These are phyloP conservation scores for Embiotoca jacksoni DNA, from an alignment of 2,113 vertebrate genomes.

Conservation along the genomic window DNA sequence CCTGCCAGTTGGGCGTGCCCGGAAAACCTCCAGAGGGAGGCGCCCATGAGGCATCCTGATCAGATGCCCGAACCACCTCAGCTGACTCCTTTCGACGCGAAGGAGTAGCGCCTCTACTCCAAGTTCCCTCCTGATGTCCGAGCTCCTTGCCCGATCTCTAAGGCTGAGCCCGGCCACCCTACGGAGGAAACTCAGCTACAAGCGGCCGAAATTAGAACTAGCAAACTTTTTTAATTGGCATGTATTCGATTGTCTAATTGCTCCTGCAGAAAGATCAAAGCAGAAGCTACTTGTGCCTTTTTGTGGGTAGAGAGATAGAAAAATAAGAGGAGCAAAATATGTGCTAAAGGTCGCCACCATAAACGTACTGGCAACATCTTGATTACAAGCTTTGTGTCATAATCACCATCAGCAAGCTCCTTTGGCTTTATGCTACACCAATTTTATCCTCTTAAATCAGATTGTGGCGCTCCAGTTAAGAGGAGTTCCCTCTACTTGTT, in stretches of 20 bases:
- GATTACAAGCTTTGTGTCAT: constrained; percentile 43
- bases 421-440: constrained; percentile 27
- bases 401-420: constrained; percentile 22
- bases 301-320: neutral
- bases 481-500: constrained; percentile 27
- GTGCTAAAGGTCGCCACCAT: constrained; percentile 3
- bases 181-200: too few species aligned
- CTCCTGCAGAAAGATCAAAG: neutral
- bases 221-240: neutral
- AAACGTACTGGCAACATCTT: constrained; percentile 26
- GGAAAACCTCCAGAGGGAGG: too few species aligned
- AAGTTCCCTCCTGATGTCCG: too few species aligned
- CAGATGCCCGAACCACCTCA: too few species aligned
- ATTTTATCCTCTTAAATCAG: constrained; percentile 45
- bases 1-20: too few species aligned
- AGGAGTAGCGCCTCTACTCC: too few species aligned
- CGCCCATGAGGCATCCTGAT: too few species aligned
- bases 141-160: too few species aligned
- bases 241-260: neutral
- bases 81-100: too few species aligned
- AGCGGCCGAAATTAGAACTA: neutral
- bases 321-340: neutral
- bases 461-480: constrained; percentile 20
- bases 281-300: neutral
- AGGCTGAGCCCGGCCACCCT: too few species aligned